phyloP scores from a whole-genome alignment of 2,888 invertebrate genomes.

The Halictus ligatus region DNA sequence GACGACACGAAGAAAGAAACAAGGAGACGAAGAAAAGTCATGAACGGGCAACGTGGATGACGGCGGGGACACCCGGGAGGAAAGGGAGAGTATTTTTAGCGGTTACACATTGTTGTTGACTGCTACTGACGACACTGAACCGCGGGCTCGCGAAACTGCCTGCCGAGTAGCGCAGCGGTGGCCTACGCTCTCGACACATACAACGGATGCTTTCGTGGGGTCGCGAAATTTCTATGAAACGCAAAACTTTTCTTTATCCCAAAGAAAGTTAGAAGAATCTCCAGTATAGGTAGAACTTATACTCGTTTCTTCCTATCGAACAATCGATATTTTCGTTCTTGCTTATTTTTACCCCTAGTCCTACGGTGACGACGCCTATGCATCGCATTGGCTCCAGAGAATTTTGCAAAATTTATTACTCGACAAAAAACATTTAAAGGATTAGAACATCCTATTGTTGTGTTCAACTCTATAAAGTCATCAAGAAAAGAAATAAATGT shows the following conservation, averaged over 20 bases:
- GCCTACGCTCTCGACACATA: conserved; percentile 33
- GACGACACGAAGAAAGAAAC: conserved; percentile 48
- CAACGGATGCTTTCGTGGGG: background rate
- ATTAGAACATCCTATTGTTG: too few relatives aligned
- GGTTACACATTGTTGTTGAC: conserved; percentile 83
- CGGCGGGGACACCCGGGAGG: conserved; percentile 63
- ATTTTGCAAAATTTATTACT: too few relatives aligned
- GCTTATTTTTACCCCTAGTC: too few relatives aligned
- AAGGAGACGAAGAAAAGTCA: conserved; percentile 65
- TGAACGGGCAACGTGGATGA: conserved; percentile 65
- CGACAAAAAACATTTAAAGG: too few relatives aligned
- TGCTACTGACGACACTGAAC: conserved; percentile 78
- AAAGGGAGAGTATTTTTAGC: conserved; percentile 82
- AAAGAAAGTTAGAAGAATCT: background rate
- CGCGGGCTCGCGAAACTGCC: conserved; percentile 57
- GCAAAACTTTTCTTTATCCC: background rate
- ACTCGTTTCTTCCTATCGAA: background rate
- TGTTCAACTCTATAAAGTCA: too few relatives aligned
- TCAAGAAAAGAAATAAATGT: too few relatives aligned
- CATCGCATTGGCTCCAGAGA: too few relatives aligned
- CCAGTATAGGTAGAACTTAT: too few relatives aligned
- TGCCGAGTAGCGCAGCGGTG: conserved; percentile 45
- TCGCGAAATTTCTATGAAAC: background rate
- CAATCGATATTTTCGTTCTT: background rate
- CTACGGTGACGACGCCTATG: too few relatives aligned